phyloP scores from a whole-genome alignment of 2,888 invertebrate genomes.

The Aphrophora alni region DNA sequence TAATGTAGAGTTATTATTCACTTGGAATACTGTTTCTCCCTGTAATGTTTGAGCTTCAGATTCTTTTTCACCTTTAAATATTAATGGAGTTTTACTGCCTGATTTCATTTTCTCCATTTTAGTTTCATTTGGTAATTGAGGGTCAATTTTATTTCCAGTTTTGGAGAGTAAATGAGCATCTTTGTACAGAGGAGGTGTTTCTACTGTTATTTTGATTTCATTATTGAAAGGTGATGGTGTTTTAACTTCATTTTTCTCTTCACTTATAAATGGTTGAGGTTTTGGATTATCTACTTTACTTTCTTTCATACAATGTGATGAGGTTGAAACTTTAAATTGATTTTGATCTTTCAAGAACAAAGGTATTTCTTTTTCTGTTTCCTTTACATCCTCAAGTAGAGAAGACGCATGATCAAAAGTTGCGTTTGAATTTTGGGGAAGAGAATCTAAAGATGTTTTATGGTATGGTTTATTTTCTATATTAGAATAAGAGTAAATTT shows the following conservation, averaged over 20 bases:
- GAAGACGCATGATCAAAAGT: too few relatives aligned
- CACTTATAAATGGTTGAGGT: neutral
- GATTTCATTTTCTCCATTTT: neutral
- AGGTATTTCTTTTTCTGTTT: too few relatives aligned
- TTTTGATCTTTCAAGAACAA: too few relatives aligned
- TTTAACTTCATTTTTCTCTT: neutral
- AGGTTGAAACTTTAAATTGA: too few relatives aligned
- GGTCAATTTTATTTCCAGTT: too few relatives aligned
- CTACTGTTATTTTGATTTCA: neutral
- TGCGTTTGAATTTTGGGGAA: too few relatives aligned
- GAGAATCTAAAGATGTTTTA: too few relatives aligned
- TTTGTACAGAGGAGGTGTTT: too few relatives aligned
- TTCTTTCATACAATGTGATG: neutral
- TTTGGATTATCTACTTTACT: neutral
- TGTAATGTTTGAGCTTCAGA: neutral
- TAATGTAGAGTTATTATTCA: neutral
- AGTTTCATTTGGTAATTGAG: neutral
- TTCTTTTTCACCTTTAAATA: neutral
- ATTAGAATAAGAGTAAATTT: too few relatives aligned
- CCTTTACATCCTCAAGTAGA: too few relatives aligned
- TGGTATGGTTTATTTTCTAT: too few relatives aligned
- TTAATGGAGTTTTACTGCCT: neutral
- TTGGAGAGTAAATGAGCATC: too few relatives aligned
- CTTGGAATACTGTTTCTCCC: neutral
- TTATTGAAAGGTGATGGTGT: neutral